Percentiles rank a stretch among this genome's conserved stretches.
Evolutionary conservation across 1,140 invertebrate species (phyloP).

Genomic region (Drosophila kikkawai): DNA sequence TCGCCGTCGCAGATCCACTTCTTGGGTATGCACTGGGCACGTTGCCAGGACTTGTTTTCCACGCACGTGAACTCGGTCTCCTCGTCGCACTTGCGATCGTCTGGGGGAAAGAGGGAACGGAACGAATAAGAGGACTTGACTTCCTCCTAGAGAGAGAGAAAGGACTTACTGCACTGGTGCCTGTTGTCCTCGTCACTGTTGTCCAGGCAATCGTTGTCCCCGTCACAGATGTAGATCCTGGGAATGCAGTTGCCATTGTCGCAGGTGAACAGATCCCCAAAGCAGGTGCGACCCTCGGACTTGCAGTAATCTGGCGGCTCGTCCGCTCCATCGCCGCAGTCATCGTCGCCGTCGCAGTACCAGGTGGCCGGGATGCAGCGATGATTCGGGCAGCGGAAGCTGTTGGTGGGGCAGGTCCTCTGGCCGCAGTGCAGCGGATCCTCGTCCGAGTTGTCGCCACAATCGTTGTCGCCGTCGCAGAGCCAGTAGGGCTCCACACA

Average conservation of each 20-base stretch:
- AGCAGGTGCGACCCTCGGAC: constrained; percentile 97
- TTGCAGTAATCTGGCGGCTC: constrained; percentile 97
- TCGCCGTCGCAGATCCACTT: constrained; percentile 98
- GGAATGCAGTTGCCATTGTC: constrained; percentile 99
- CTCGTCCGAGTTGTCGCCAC: constrained; percentile 98
- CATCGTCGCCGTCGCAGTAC: constrained; percentile 94
- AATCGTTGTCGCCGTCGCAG: constrained; percentile 97
- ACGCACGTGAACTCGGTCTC: constrained; percentile 96
- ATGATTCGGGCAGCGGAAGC: constrained; percentile 95
- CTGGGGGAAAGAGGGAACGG: constrained; percentile 74
- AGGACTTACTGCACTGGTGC: constrained; percentile 94
- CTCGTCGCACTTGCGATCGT: constrained; percentile 95
- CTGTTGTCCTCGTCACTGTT: constrained; percentile 95
- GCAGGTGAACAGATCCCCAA: constrained; percentile 97
- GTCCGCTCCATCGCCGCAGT: constrained; percentile 95
- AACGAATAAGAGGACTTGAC: too few relatives aligned
- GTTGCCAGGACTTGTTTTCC: constrained; percentile 95
- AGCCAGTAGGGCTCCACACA: constrained; percentile 98
- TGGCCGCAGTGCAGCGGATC: constrained; percentile 95
- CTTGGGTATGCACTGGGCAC: constrained; percentile 96
- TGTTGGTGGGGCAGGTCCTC: constrained; percentile 95
- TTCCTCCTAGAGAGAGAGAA: rapidly evolving
- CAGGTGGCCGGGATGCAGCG: constrained; percentile 96
- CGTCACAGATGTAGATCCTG: constrained; percentile 98
- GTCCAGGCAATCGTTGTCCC: constrained; percentile 95